Evolutionary conservation across 2,888 invertebrate genomes (phyloP), one percentile per base, ranked within the genome.

Genomic region (Drosophila helvetica): DNA sequence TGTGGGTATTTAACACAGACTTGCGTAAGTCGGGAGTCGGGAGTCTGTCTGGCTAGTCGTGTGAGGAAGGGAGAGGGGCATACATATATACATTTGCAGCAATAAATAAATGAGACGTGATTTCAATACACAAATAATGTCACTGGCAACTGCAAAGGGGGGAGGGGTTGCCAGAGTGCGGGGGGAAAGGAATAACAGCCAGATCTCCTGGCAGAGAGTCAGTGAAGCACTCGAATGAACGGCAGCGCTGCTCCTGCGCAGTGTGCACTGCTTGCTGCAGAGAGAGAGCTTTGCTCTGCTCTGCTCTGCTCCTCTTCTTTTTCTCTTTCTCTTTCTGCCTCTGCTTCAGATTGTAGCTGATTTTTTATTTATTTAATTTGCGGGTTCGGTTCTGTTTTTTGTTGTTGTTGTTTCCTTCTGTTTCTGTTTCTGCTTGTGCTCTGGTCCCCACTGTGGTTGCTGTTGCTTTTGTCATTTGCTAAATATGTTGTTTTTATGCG

Each of bases 101-200:
- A 92, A 92, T 92, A 92, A 92, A 92, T 92, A 92, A 92, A 92
- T 91, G 91, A 90, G 91, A 92, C 92, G 92, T 92, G 92, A 91
- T 91, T 91, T 91, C 88, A 92, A 92, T 92, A 91, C 90, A 90
- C 91, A 92, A 92, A 91, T 91, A 91, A 86, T 88, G 85, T 52
- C 42, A 43, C 22, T 17, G 25, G 50, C 62, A 50, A 43, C 22
- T 17, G 25, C 47, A 60, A 50, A 38, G 46, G 54, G 15, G 18
- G 25, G 22, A 17, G n/a, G n/a, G n/a, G n/a, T n/a, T n/a, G 46
- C 15, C 22, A n/a, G 47, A 18, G 38, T 3, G 2, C 27, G 27
- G n/a, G 25, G 42, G 22, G 56, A 15, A 3, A 22, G 19, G 6
- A 47, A 18, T 33, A 38, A 30, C 8, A 27, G 47, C 7, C 38